These are phyloP conservation scores for Prochilodus magdalenae DNA, from an alignment of 2,113 vertebrate species.

Conservation along the genomic window DNA sequence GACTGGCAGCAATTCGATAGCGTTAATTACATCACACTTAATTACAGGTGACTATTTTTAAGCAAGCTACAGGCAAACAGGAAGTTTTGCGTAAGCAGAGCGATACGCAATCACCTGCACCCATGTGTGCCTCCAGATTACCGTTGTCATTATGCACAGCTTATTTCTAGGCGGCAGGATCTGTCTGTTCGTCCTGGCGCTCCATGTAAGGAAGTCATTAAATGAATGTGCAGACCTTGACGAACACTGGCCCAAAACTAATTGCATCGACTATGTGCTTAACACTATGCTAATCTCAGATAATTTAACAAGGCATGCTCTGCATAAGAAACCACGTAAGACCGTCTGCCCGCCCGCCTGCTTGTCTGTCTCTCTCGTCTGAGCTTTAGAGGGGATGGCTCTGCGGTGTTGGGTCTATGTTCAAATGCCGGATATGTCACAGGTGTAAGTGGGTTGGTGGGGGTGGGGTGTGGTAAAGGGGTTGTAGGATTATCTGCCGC, in stretches of 20 bases:
- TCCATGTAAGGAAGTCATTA: conserved; percentile 37
- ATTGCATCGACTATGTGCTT: conserved; percentile 65
- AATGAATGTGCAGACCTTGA: conserved; percentile 59
- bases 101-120: background rate
- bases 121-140: conserved; percentile 3
- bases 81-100: background rate
- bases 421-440: too few species aligned
- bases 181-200: conserved; percentile 50
- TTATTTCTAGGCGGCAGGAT: conserved; percentile 45
- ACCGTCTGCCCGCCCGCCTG: conserved; percentile 46
- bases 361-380: background rate
- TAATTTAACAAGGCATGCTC: conserved; percentile 67
- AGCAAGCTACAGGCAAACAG: background rate
- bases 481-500: too few species aligned
- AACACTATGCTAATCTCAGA: conserved; percentile 64
- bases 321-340: conserved; percentile 45
- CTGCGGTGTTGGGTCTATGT: background rate
- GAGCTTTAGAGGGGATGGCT: background rate
- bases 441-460: too few species aligned
- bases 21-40: background rate
- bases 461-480: too few species aligned
- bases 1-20: background rate
- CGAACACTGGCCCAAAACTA: conserved; percentile 68
- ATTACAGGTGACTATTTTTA: background rate
- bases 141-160: conserved; percentile 23